Conservation (phyloP, 1,140 invertebrate genomes). For the Lepidurus arcticus region DNA sequence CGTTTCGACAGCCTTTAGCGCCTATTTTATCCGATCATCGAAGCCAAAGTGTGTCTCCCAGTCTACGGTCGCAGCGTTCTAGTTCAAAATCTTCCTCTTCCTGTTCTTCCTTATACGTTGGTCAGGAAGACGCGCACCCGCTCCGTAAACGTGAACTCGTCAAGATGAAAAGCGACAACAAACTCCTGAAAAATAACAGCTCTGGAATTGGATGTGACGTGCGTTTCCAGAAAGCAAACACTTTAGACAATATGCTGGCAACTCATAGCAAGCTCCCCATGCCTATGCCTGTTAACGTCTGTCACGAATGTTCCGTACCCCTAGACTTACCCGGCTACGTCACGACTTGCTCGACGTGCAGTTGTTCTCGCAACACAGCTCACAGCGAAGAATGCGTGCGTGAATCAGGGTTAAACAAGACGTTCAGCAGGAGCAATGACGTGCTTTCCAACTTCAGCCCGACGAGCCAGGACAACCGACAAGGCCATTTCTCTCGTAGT, state of each 20-base stretch:
- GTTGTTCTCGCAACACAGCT: conserved; percentile 12
- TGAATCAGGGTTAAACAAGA: neutral
- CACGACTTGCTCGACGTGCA: conserved; percentile 29
- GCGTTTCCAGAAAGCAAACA: conserved; percentile 10
- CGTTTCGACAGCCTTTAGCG: neutral
- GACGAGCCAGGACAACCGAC: neutral
- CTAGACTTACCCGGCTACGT: conserved; percentile 33
- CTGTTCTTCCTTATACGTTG: neutral
- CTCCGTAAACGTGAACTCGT: conserved; percentile 13
- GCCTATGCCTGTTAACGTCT: conserved; percentile 20
- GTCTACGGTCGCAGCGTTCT: neutral
- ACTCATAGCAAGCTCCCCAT: neutral
- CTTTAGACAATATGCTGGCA: neutral
- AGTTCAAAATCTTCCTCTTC: conserved; percentile 7
- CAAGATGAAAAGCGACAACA: conserved; percentile 33
- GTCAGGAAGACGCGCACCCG: neutral
- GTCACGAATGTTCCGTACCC: conserved; percentile 33
- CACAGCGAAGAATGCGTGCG: neutral
- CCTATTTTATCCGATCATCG: neutral
- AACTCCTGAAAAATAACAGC: conserved; percentile 15
- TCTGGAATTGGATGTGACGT: neutral
- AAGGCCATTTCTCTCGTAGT: neutral
- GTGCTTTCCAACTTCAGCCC: neutral
- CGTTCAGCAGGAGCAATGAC: neutral
- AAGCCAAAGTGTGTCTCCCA: conserved; percentile 9